These are phyloP conservation scores for Tineola bisselliella DNA, from an alignment of 2,888 invertebrate species.

Conservation along the genomic window DNA sequence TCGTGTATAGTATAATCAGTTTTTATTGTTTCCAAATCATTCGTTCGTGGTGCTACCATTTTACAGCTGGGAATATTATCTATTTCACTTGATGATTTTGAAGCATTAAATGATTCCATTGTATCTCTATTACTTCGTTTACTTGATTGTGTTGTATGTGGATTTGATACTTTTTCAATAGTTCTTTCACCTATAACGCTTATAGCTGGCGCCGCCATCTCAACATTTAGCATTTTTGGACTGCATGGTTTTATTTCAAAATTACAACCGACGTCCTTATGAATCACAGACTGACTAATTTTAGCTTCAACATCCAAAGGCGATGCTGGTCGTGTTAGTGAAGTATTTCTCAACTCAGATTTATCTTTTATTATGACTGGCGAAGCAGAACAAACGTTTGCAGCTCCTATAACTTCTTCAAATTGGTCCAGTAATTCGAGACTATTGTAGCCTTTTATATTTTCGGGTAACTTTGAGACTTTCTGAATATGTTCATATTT, in stretches of 20 bases:
- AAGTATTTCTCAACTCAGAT: constrained; percentile 26
- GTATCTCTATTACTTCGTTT: constrained; percentile 27
- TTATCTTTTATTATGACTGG: constrained; percentile 26
- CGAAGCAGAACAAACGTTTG: constrained; percentile 27
- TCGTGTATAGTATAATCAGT: constrained; percentile 49
- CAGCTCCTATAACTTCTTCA: constrained; percentile 56
- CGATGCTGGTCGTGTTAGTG: constrained; percentile 37
- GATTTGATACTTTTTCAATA: constrained; percentile 58
- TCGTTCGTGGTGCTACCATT: constrained; percentile 41
- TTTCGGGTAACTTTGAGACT: constrained; percentile 60
- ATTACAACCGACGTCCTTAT: constrained; percentile 64
- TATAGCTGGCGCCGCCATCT: constrained; percentile 48
- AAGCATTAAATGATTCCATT: constrained; percentile 17
- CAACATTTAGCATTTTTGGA: constrained; percentile 59
- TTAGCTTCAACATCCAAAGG: constrained; percentile 63
- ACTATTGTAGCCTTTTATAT: constrained; percentile 60
- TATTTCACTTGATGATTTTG: not conserved
- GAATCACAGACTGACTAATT: constrained; percentile 64
- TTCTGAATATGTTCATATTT: constrained; percentile 65
- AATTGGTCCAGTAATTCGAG: constrained; percentile 57
- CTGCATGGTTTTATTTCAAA: constrained; percentile 65
- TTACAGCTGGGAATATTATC: constrained; percentile 40
- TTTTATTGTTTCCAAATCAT: constrained; percentile 29
- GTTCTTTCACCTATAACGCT: constrained; percentile 45
- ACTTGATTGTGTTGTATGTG: constrained; percentile 31